phyloP scores from a whole-genome alignment of 30 jellyfish, hydroid and myxozoan genomes.

The Aurelia coerulea region DNA sequence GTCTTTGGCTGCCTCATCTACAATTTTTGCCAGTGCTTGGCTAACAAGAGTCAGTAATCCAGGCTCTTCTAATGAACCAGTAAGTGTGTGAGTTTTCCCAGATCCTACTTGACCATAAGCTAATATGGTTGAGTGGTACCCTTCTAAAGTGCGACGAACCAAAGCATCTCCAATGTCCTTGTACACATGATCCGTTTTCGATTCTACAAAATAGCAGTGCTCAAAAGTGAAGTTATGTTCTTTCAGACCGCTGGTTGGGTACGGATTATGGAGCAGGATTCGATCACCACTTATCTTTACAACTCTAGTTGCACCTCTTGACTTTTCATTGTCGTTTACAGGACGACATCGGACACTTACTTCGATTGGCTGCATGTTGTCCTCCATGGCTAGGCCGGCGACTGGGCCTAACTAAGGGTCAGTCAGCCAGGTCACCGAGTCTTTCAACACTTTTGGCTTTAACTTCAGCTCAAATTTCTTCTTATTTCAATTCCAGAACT shows the following conservation, averaged over 20 bases:
- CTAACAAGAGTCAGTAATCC: constrained; percentile 72
- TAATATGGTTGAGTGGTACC: constrained; percentile 80
- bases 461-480: too few relatives aligned
- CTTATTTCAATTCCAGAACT: too few relatives aligned
- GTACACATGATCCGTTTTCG: constrained; percentile 85
- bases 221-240: constrained; percentile 82
- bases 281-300: constrained; percentile 89
- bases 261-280: constrained; percentile 82
- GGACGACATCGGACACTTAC: constrained; percentile 67
- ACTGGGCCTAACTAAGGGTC: neutral
- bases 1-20: constrained; percentile 75
- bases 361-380: constrained; percentile 49
- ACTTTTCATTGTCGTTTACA: constrained; percentile 67
- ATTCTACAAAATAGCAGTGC: constrained; percentile 78
- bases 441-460: too few relatives aligned
- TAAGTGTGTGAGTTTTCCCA: constrained; percentile 80
- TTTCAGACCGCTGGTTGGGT: constrained; percentile 69
- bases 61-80: constrained; percentile 90
- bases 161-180: constrained; percentile 79
- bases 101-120: constrained; percentile 92
- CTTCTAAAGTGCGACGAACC: constrained; percentile 85
- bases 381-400: constrained; percentile 1
- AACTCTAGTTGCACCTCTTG: constrained; percentile 93
- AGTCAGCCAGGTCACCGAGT: too few relatives aligned
- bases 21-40: constrained; percentile 64